Evolutionary conservation across 1,140 invertebrate genomes (phyloP), one percentile per base, ranked within the genome.

Genomic region (Cryptotermes secundus): DNA sequence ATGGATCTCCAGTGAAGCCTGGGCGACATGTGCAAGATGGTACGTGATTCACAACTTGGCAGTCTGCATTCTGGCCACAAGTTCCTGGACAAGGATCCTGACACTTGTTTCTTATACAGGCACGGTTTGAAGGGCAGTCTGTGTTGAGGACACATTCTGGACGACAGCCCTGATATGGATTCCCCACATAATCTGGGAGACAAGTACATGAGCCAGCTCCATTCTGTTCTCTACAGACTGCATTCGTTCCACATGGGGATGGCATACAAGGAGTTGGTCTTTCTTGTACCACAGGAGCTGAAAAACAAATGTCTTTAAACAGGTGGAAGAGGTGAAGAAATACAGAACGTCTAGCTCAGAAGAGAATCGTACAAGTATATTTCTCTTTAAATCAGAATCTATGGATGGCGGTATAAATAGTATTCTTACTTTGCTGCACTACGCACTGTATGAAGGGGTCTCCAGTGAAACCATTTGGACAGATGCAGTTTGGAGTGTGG

Each of bases 201-300:
- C 95, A 96, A 80, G 92, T 91, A 88, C 96, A 96, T 49, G 93
- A 91, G 31, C 93, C 94, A 36, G 93, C 92, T 49, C 92, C 92
- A 86, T 93, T 92, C 85, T 92, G 91, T 88, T 94, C 94, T 87
- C 92, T 91, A 87, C 95, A 96, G 34, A 93, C 87, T 34, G 95
- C 95, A 89, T 96, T 96, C 7, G 93, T 87, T 59, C 95, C 95
- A 88, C 95, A 96, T 0, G 95, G 94, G 79, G 92, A 94, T 42
- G 94, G 93, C 85, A 89, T 89, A 87, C 95, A 96, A n/a, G 94
- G 92, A 83, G 72, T 80, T 22, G 38, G 72, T 45, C 83, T n/a
- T 34, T 84, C 83, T 16, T 42, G 3, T 22, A 45, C 22, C 24
- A 59, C 53, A 59, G 53, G 53, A 22, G 53, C 53, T 59, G 53